Percentiles rank a stretch among this genome's conserved stretches.
Conservation (phyloP, 2,113 vertebrate genomes). For the Galeopterus variegatus region DNA sequence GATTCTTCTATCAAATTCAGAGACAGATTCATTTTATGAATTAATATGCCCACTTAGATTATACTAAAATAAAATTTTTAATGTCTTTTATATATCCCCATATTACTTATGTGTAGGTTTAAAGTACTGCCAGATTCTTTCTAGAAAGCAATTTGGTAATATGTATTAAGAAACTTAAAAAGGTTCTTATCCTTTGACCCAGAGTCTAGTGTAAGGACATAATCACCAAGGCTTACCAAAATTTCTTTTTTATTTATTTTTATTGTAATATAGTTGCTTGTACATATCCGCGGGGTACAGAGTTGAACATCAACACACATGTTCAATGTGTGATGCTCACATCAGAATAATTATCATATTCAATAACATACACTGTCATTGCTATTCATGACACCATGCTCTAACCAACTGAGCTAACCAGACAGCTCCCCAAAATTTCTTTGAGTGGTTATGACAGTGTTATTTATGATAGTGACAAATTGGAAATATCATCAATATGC, state of each 20-base stretch:
- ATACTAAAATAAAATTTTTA: constrained; percentile 70
- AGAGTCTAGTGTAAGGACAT: constrained; percentile 2
- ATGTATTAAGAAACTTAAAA: constrained; percentile 60
- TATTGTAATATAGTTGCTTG: no score
- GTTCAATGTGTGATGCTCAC: no score
- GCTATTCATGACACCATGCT: no score
- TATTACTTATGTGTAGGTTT: constrained; percentile 46
- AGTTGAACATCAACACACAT: no score
- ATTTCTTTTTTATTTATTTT: background rate
- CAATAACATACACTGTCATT: no score
- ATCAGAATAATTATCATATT: no score
- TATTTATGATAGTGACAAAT: constrained; percentile 52
- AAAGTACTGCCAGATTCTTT: constrained; percentile 46
- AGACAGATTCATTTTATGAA: constrained; percentile 28
- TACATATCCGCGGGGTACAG: no score
- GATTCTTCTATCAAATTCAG: constrained; percentile 59
- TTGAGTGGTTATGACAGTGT: constrained; percentile 49
- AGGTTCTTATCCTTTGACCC: constrained; percentile 53
- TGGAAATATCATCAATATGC: constrained; percentile 49
- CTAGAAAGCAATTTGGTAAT: constrained; percentile 61
- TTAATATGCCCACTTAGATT: constrained; percentile 69
- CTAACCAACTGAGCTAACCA: no score
- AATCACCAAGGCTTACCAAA: constrained; percentile 19
- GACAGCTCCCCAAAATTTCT: background rate
- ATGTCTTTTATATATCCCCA: constrained; percentile 46